These are phyloP conservation scores for Scaptomyza parva DNA, from an alignment of 2,888 invertebrate genomes.

Conservation along the genomic window DNA sequence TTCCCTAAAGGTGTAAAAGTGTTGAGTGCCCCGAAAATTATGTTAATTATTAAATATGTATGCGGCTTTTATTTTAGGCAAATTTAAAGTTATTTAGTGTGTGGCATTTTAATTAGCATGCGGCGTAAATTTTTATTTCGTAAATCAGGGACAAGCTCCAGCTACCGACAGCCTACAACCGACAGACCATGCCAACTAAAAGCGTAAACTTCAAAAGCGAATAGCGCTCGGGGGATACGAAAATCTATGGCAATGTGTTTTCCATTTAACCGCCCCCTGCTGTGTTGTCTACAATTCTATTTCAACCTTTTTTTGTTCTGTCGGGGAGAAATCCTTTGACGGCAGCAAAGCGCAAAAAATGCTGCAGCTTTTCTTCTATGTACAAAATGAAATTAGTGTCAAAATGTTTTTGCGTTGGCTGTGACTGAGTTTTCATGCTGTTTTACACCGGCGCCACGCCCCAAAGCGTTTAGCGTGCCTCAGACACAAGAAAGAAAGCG, in stretches of 20 bases:
- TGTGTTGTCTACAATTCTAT: constrained; percentile 67
- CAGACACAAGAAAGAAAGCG: constrained; percentile 51
- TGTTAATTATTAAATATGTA: constrained; percentile 71
- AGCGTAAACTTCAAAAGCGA: constrained; percentile 62
- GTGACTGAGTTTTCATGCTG: constrained; percentile 78
- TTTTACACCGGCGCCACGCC: constrained; percentile 76
- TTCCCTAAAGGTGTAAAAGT: constrained; percentile 68
- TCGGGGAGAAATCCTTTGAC: constrained; percentile 73
- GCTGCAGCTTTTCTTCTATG: constrained; percentile 69
- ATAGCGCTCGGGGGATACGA: constrained; percentile 47
- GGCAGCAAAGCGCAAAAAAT: constrained; percentile 48
- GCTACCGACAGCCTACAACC: constrained; percentile 4
- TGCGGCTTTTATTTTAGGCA: constrained; percentile 43
- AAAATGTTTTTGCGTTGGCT: constrained; percentile 77
- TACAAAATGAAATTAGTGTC: constrained; percentile 79
- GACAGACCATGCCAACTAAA: constrained; percentile 8
- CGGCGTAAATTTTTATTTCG: constrained; percentile 57
- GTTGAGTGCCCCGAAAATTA: constrained; percentile 67
- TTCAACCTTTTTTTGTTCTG: constrained; percentile 64
- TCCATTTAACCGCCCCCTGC: constrained; percentile 53
- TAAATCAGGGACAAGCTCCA: constrained; percentile 49
- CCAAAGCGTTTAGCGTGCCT: constrained; percentile 74
- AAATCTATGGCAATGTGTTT: constrained; percentile 71
- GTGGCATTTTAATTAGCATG: constrained; percentile 71
- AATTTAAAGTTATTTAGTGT: constrained; percentile 67